These are phyloP conservation scores for Epicampocera succincta DNA, from an alignment of 2,888 invertebrate species.

Conservation along the genomic window DNA sequence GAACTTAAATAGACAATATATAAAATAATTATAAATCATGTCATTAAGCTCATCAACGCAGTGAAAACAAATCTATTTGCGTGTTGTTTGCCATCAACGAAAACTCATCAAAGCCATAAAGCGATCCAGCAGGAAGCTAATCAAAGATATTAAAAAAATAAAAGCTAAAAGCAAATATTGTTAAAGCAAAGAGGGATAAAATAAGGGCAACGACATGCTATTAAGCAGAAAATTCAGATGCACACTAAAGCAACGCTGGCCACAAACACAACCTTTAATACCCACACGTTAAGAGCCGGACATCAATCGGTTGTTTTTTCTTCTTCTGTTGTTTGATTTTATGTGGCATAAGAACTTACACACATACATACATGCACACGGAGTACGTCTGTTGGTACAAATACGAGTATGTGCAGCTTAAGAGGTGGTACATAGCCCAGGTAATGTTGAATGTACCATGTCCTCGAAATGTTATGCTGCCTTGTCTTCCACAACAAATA, in stretches of 20 bases:
- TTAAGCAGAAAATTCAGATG: constrained; percentile 43
- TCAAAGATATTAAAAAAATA: constrained; percentile 54
- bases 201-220: constrained; percentile 53
- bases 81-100: constrained; percentile 48
- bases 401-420: neutral
- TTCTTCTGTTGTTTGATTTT: constrained; percentile 5
- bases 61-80: constrained; percentile 53
- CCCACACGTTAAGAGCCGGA: constrained; percentile 55
- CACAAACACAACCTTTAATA: constrained; percentile 58
- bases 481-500: constrained; percentile 29
- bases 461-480: constrained; percentile 48
- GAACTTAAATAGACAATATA: constrained; percentile 21
- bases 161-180: constrained; percentile 38
- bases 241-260: constrained; percentile 16
- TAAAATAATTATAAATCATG: constrained; percentile 63
- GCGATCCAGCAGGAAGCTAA: constrained; percentile 56
- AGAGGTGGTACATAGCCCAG: constrained; percentile 44
- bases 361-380: too few species aligned
- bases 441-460: constrained; percentile 50
- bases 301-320: constrained; percentile 24
- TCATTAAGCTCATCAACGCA: constrained; percentile 62
- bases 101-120: constrained; percentile 37
- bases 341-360: neutral
- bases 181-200: neutral
- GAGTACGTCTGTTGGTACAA: too few species aligned